Conservation (phyloP, 2,888 invertebrate genomes). For the Gymnosoma rotundatum region DNA sequence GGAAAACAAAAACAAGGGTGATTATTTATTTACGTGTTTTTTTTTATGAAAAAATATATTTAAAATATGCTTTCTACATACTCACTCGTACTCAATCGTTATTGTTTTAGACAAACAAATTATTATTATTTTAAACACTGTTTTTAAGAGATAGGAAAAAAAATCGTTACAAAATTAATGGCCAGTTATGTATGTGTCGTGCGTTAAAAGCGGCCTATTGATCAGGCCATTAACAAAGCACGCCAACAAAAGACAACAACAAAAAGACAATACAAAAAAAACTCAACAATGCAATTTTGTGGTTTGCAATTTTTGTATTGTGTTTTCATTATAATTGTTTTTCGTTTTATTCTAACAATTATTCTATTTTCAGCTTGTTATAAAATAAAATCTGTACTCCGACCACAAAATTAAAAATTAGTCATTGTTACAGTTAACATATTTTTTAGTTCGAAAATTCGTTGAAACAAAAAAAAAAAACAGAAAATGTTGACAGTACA, state of each 20-base stretch:
- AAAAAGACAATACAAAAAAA: conserved; percentile 21
- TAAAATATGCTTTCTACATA: conserved; percentile 17
- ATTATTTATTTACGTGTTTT: conserved; percentile 14
- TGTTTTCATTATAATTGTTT: conserved; percentile 30
- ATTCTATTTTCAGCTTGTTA: conserved; percentile 62
- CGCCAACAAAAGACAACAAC: conserved; percentile 6
- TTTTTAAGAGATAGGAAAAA: conserved; percentile 20
- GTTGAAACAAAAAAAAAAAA: background rate
- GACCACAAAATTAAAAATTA: conserved; percentile 57
- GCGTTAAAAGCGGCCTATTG: conserved; percentile 42
- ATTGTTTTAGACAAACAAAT: conserved; percentile 18
- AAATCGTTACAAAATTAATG: conserved; percentile 49
- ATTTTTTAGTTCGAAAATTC: conserved; percentile 49
- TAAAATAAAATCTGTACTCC: conserved; percentile 51
- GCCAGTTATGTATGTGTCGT: conserved; percentile 29
- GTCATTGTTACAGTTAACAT: conserved; percentile 67
- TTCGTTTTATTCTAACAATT: conserved; percentile 39
- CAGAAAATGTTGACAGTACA: conserved; percentile 26
- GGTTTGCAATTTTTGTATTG: conserved; percentile 56
- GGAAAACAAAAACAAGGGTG: background rate
- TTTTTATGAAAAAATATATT: conserved; percentile 20
- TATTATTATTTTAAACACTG: conserved; percentile 19
- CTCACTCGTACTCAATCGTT: background rate
- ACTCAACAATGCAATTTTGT: conserved; percentile 67
- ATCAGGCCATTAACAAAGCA: conserved; percentile 54